Evolutionary conservation across 1,140 invertebrate genomes (phyloP).

Genomic region (Eupristina koningsbergeri): DNA sequence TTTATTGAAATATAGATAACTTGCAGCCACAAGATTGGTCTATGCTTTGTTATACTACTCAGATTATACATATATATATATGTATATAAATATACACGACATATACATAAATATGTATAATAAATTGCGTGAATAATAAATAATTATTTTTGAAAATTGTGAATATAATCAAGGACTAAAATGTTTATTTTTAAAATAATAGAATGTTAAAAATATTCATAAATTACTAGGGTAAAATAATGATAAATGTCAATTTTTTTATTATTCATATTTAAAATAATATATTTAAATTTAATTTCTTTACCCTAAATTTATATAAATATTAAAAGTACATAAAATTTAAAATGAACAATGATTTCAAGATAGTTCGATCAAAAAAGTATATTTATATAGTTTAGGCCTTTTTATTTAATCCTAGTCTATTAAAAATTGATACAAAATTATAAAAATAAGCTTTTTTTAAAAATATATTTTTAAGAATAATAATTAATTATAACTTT

Average conservation of each 20-base stretch:
- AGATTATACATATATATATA: constrained; percentile 43
- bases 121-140: constrained; percentile 47
- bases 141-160: constrained; percentile 52
- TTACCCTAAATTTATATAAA: constrained; percentile 4
- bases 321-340: too few relatives aligned
- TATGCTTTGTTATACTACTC: constrained; percentile 44
- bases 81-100: too few relatives aligned
- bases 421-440: too few relatives aligned
- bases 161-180: constrained; percentile 48
- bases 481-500: too few relatives aligned
- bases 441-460: too few relatives aligned
- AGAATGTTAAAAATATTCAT: constrained; percentile 28
- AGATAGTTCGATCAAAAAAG: not conserved
- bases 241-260: constrained; percentile 32
- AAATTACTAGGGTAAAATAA: constrained; percentile 18
- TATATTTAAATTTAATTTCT: constrained; percentile 11
- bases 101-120: too few relatives aligned
- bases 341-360: not conserved
- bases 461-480: too few relatives aligned
- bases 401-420: too few relatives aligned
- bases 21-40: constrained; percentile 42
- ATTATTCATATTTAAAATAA: too few relatives aligned
- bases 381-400: not conserved
- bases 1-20: constrained; percentile 37
- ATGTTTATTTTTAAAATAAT: constrained; percentile 43